A percentile compares a stretch with the other conserved stretches of the same genome.
Conservation (phyloP, 2,113 vertebrate genomes). For the Channa argus region DNA sequence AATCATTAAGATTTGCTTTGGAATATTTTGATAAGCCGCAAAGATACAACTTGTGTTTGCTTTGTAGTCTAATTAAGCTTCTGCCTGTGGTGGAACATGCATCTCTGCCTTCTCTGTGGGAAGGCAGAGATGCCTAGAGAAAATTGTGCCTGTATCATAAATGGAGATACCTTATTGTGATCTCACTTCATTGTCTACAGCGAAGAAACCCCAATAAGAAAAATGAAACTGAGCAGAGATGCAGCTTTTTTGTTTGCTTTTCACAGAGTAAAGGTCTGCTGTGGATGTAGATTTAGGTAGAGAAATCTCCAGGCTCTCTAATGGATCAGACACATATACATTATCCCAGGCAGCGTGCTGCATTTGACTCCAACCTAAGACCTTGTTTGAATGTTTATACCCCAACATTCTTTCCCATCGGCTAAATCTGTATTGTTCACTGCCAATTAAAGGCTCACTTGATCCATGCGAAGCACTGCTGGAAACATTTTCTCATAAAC, state of each 20-base stretch:
- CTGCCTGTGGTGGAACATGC: background rate
- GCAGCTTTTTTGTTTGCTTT: background rate
- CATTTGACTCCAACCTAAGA: background rate
- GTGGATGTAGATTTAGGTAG: slow-evolving; percentile 1
- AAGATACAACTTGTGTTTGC: background rate
- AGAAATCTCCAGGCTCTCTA: background rate
- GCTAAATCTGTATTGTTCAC: background rate
- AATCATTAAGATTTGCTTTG: background rate
- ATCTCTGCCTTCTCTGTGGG: background rate
- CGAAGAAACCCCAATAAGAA: too few relatives aligned
- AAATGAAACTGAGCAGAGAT: background rate
- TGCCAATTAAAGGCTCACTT: slow-evolving; percentile 2
- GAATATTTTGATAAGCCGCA: background rate
- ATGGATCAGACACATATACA: background rate
- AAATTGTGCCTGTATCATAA: too few relatives aligned
- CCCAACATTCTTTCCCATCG: background rate
- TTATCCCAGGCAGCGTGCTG: background rate
- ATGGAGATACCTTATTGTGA: too few relatives aligned
- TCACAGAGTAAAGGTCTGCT: background rate
- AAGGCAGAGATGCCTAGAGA: background rate
- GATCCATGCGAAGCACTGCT: slow-evolving; percentile 3
- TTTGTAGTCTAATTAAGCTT: background rate
- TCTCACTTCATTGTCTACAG: too few relatives aligned
- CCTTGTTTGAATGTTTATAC: background rate
- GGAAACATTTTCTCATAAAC: slow-evolving; percentile 34